These are phyloP conservation scores for Trogon surrucura DNA, from an alignment of 2,113 vertebrate genomes.

Conservation along the genomic window DNA sequence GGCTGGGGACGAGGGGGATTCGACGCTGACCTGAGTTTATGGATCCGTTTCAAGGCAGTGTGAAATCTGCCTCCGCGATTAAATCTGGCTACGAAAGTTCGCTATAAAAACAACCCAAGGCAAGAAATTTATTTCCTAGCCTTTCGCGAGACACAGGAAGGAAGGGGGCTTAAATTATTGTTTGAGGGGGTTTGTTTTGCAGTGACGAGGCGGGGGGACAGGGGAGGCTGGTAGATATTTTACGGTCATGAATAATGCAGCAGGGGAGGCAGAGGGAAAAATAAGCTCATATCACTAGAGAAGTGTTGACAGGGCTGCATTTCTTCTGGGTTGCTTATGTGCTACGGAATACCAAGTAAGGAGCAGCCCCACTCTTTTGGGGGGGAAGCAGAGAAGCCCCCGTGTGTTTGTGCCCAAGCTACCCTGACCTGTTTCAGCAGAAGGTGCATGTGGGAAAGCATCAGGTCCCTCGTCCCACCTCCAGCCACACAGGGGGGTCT, in stretches of 20 bases:
- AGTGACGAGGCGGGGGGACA: neutral
- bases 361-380: accelerated
- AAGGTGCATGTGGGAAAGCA: neutral
- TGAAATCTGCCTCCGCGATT: neutral
- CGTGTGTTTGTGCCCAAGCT: accelerated
- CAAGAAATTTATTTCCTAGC: neutral
- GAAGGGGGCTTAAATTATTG: neutral
- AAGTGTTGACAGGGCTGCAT: neutral
- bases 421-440: neutral
- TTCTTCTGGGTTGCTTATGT: neutral
- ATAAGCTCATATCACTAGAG: neutral
- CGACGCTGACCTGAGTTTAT: neutral
- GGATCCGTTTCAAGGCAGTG: neutral
- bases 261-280: neutral
- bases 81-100: neutral
- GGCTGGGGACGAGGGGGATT: neutral
- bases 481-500: accelerated
- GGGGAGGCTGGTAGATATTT: neutral
- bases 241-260: neutral
- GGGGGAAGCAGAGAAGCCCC: neutral
- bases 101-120: neutral
- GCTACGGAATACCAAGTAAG: neutral
- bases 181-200: neutral
- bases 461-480: neutral
- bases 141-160: neutral